A percentile compares a stretch with the other conserved stretches of the same genome.
phyloP scores from a whole-genome alignment of 1,140 invertebrate species.

The Drosophila pruinosa region DNA sequence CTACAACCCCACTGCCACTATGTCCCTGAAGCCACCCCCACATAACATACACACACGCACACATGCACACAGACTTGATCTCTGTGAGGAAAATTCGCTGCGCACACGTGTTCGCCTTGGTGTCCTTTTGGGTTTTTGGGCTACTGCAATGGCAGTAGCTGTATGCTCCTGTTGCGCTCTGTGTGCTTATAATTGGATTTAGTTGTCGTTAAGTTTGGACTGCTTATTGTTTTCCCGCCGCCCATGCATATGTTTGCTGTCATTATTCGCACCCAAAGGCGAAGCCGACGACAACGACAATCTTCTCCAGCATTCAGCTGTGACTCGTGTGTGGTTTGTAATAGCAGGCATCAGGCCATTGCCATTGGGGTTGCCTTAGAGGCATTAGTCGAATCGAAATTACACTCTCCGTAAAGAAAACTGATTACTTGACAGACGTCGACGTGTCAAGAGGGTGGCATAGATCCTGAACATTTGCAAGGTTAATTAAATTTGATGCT shows the following conservation, averaged over 20 bases:
- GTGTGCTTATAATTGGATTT: slow-evolving; percentile 71
- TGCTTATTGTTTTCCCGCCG: slow-evolving; percentile 53
- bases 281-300: slow-evolving; percentile 21
- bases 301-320: slow-evolving; percentile 11
- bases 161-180: slow-evolving; percentile 54
- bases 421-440: slow-evolving; percentile 33
- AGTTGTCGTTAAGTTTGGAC: slow-evolving; percentile 72
- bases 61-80: neutral
- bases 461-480: slow-evolving; percentile 13
- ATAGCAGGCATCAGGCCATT: slow-evolving; percentile 19
- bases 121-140: neutral
- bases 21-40: slow-evolving; percentile 3
- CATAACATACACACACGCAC: neutral
- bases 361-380: slow-evolving; percentile 14
- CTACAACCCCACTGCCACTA: neutral
- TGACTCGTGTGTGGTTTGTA: slow-evolving; percentile 40
- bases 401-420: slow-evolving; percentile 42
- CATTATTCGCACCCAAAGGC: slow-evolving; percentile 43
- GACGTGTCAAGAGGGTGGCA: slow-evolving; percentile 23
- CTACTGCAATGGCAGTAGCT: neutral
- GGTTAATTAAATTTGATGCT: slow-evolving; percentile 64
- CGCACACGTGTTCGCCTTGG: slow-evolving; percentile 68
- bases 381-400: slow-evolving; percentile 35
- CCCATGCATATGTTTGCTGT: slow-evolving; percentile 61
- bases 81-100: slow-evolving; percentile 53